A percentile compares a stretch with the other conserved stretches of the same genome.
Evolutionary conservation across 1,140 invertebrate species (phyloP).

Genomic region (Leptinotarsa texana): DNA sequence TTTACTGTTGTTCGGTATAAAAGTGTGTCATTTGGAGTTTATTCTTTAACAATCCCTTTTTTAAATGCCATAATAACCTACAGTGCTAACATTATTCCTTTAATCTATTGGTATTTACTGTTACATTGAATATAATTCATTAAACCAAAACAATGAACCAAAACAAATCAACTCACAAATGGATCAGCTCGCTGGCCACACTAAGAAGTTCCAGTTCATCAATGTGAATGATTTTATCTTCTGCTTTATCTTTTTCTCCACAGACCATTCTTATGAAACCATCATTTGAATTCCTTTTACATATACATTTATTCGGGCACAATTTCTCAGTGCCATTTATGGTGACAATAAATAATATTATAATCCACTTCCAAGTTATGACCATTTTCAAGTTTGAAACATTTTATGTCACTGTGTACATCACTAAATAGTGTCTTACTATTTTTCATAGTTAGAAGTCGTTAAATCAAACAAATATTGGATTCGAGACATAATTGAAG

Average conservation of each 20-base stretch:
- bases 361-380: slow-evolving; percentile 8
- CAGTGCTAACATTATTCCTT: too few species aligned
- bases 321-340: slow-evolving; percentile 30
- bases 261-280: slow-evolving; percentile 57
- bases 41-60: too few species aligned
- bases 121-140: too few species aligned
- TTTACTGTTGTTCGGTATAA: too few species aligned
- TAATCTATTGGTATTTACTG: too few species aligned
- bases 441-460: not conserved
- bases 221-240: slow-evolving; percentile 50
- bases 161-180: slow-evolving; percentile 53
- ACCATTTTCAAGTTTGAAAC: slow-evolving; percentile 8
- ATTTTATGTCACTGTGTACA: slow-evolving; percentile 6
- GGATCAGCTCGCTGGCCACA: slow-evolving; percentile 54
- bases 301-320: slow-evolving; percentile 50
- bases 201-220: slow-evolving; percentile 57
- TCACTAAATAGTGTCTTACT: not conserved
- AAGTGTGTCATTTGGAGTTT: too few species aligned
- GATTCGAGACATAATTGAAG: not conserved
- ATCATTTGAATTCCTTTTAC: slow-evolving; percentile 46
- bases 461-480: not conserved
- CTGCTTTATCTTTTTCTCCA: slow-evolving; percentile 53
- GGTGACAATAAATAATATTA: slow-evolving; percentile 25
- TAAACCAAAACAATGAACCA: too few species aligned
- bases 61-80: too few species aligned